A percentile compares a stretch with the other conserved stretches of the same genome.
Conservation (phyloP, 2,888 invertebrate genomes). For the Caenorhabditis zanzibari region DNA sequence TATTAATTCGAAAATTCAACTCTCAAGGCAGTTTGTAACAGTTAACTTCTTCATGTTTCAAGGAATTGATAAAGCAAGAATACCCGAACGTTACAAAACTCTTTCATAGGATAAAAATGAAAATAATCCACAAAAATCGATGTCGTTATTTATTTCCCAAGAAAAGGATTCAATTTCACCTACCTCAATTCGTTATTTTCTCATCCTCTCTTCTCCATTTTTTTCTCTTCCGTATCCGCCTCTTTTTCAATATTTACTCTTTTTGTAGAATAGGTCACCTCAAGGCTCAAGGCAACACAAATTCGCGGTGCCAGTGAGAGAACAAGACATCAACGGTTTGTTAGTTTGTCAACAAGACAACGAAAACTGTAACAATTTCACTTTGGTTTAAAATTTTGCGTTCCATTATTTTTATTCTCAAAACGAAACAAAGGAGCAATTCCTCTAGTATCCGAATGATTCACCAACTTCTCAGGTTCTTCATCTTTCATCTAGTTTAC, state of each 20-base stretch:
- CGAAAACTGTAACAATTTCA: not conserved
- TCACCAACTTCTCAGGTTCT: no score
- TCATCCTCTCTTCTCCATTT: slow-evolving; percentile 11
- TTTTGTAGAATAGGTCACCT: slow-evolving; percentile 48
- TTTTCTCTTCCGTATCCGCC: slow-evolving; percentile 36
- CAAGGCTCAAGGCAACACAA: slow-evolving; percentile 43
- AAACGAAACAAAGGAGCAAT: no score
- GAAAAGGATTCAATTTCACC: slow-evolving; percentile 32
- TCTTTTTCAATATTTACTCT: slow-evolving; percentile 41
- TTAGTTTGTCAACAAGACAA: slow-evolving; percentile 42
- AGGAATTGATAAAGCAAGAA: no score
- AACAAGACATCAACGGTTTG: slow-evolving; percentile 27
- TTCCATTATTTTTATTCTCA: no score
- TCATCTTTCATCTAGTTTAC: not conserved
- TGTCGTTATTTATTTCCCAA: slow-evolving; percentile 11
- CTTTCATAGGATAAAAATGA: not conserved
- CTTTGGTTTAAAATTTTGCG: not conserved
- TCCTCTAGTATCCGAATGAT: no score
- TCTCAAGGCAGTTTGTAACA: no score
- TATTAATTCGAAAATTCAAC: no score
- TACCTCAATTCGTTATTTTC: not conserved
- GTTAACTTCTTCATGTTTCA: no score
- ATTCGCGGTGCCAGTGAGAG: slow-evolving; percentile 32
- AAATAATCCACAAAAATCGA: not conserved
- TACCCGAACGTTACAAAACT: not conserved